Percentiles rank a stretch among this genome's conserved stretches.
phyloP scores from a whole-genome alignment of 2,888 invertebrate genomes.

The Xestia c-nigrum region DNA sequence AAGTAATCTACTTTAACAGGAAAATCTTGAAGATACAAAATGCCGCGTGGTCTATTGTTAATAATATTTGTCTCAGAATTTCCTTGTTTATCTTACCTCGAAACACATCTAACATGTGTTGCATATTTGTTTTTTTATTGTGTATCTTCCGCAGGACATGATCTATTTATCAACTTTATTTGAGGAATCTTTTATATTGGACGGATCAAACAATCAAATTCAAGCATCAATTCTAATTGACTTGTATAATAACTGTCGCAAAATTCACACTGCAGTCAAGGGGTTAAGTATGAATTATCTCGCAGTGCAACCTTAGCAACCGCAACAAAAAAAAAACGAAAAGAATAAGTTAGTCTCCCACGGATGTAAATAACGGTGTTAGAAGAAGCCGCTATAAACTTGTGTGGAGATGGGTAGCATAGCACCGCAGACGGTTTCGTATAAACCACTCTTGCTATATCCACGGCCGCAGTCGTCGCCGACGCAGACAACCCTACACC shows the following conservation, averaged over 20 bases:
- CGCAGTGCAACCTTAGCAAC: slow-evolving; percentile 21
- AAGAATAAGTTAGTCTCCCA: slow-evolving; percentile 49
- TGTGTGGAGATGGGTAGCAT: slow-evolving; percentile 64
- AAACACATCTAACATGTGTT: neutral
- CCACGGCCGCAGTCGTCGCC: slow-evolving; percentile 61
- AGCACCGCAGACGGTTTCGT: slow-evolving; percentile 50
- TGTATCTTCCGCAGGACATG: neutral
- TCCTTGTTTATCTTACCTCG: slow-evolving; percentile 39
- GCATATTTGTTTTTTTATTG: slow-evolving; percentile 4
- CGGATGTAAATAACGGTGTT: slow-evolving; percentile 66
- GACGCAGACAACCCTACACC: slow-evolving; percentile 59
- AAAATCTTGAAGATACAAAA: slow-evolving; percentile 30
- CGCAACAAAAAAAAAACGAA: slow-evolving; percentile 36
- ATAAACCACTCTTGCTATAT: slow-evolving; percentile 66
- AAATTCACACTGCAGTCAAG: neutral
- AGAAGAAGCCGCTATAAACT: slow-evolving; percentile 58
- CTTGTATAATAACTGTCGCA: slow-evolving; percentile 11
- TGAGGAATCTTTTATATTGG: neutral
- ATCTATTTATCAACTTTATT: neutral
- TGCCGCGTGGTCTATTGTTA: neutral
- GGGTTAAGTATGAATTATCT: slow-evolving; percentile 22
- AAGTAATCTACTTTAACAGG: slow-evolving; percentile 25
- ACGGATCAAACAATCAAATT: neutral
- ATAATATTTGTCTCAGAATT: slow-evolving; percentile 6
- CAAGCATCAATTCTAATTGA: neutral